Evolutionary conservation across 1,140 invertebrate species (phyloP), one percentile per base, ranked within the genome.

Genomic region (Brachionus plicatilis): DNA sequence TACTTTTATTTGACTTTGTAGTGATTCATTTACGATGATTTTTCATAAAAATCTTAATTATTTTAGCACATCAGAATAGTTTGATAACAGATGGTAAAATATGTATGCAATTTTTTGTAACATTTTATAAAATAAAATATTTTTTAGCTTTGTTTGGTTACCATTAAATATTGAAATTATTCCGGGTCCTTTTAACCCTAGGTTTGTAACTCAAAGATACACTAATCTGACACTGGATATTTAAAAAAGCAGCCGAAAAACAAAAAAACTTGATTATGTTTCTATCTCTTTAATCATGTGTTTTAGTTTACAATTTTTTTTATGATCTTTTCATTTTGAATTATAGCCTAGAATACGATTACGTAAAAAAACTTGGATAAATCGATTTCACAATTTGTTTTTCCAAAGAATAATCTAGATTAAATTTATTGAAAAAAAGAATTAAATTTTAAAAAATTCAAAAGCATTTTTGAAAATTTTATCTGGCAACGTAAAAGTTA

Each of bases 271-370:
- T 47, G 14, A 47, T 20, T 56, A 4, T 60, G 17, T 60, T 60
- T 60, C 17, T 8, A 60, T 24, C 4, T 53, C 12, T 53, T 27
- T 60, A 45, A 72, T 72, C 68, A 72, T 72, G 68, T 72, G 68
- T 72, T 72, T 45, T 72, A 72, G 68, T 43, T 72, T 72, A 41
- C 4, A 41, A 72, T 47, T n/a, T 68, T 29, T 7, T 17, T 43
- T 41, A 45, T 72, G 68, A 72, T 72, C 68, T 72, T 43, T 72
- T 72, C 68, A 72, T 43, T 43, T 72, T 72, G 17, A 41, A 72
- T 41, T 6, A 3, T 43, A 43, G 37, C 68, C 29, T 72, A 72
- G 17, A 41, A 72, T 20, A 45, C 17, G n/a, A 72, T 72, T 72
- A 72, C 68, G 68, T 72, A 72, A 72, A 72, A 14, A 14, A 68